Base-by-base conservation (phyloP, 2,113 vertebrate species). In the Cephalopterus ornatus region DNA sequence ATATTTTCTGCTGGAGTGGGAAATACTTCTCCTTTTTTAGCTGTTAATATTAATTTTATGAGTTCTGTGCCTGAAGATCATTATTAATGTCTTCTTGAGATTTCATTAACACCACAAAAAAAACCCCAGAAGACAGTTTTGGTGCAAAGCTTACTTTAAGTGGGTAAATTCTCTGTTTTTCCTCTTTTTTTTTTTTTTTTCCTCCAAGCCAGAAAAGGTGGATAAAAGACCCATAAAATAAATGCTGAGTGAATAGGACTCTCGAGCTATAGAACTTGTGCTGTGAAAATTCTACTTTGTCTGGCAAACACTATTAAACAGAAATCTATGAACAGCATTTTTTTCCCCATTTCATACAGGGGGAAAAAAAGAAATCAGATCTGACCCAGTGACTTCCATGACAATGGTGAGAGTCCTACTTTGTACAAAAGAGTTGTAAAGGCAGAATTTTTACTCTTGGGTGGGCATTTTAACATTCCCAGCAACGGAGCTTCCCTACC, bases 211-310 rank as follows among this genome's bases (percentile, higher is more conserved):
- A 97, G 96, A 95, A 97, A 96, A 77, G 26, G 85, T 93, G 53
- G 93, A 97, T 97, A 94, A 98, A 98, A 98, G 93, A 88, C 79
- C 85, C 88, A 77, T 94, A 95, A 96, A 97, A 96, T 97, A 98
- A 97, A 98, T 96, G 96, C 94, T 97, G 97, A 97, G 92, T 97
- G 97, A 97, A 97, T 98, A 96, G 93, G 92, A 94, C 97, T 97
- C 97, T 97, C 65, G 9, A 97, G 97, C 96, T 96, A 97, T 97
- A 98, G 96, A 97, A 97, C 92, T 42, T 97, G 77, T 86, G 93
- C 96, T 97, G 93, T 97, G 97, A 97, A 98, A 98, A 98, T 97
- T 97, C 95, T 92, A 97, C 96, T 97, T 97, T 97, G 97, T 98
- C 97, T 97, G 96, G 94, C 95, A 98, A 98, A 98, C 96, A 97